These are phyloP conservation scores for Antedon mediterranea DNA, from an alignment of 53 echinoderm and acorn worm species.

Conservation along the genomic window DNA sequence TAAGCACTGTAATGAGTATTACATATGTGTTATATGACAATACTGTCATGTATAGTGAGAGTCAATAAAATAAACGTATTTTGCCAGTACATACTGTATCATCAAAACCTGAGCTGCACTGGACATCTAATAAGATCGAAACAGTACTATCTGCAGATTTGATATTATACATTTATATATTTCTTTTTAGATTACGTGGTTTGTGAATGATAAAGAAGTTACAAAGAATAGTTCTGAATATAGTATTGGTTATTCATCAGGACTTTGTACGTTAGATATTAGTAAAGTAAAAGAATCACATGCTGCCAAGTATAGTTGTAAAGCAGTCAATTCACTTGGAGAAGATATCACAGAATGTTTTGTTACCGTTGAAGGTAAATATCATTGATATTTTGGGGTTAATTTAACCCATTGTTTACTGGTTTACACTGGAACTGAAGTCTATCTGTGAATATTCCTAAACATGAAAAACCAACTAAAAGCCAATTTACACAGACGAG, in stretches of 20 bases:
- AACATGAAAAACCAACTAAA: no score
- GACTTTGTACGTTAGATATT: constrained; percentile 50
- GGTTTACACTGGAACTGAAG: no score
- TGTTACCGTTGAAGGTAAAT: constrained; percentile 67
- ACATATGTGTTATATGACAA: no score
- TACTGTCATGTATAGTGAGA: no score
- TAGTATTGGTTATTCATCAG: constrained; percentile 41
- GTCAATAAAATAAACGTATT: no score
- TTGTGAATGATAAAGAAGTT: constrained; percentile 40
- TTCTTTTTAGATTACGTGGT: constrained; percentile 28
- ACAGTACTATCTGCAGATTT: no score
- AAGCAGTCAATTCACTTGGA: constrained; percentile 61
- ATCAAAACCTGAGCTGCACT: not conserved
- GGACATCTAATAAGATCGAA: no score
- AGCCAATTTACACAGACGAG: no score
- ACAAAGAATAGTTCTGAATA: constrained; percentile 19
- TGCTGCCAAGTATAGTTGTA: constrained; percentile 50
- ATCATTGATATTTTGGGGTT: no score
- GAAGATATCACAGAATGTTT: constrained; percentile 65
- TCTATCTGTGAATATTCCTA: no score
- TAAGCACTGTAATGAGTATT: constrained; percentile 33
- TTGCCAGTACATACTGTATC: no score
- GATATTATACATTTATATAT: not conserved
- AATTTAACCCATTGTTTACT: no score
- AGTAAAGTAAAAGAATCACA: constrained; percentile 44